phyloP scores from a whole-genome alignment of 1,140 invertebrate genomes.

The Octopus sinensis region DNA sequence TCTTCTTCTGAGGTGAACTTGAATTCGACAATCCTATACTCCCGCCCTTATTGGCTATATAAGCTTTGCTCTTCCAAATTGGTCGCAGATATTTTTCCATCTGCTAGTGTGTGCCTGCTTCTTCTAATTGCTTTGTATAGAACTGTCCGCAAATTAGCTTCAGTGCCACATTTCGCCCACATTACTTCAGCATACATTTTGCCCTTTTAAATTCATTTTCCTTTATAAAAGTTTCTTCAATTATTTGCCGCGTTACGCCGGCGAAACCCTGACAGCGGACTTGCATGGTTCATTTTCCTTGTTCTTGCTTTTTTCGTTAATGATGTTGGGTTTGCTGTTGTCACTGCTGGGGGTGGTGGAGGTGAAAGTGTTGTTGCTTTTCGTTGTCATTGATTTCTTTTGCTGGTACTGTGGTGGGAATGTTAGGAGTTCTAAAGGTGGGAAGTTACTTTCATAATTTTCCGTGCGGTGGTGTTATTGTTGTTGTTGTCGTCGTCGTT shows the following conservation, averaged over 20 bases:
- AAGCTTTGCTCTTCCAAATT: too few relatives aligned
- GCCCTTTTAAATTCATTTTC: too few relatives aligned
- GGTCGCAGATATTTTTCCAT: too few relatives aligned
- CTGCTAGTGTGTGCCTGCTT: too few relatives aligned
- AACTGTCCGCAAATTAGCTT: neutral
- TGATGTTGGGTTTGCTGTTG: constrained; percentile 10
- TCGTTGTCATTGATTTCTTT: neutral
- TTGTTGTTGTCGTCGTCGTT: too few relatives aligned
- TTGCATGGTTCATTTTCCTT: constrained; percentile 9
- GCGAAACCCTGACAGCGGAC: constrained; percentile 8
- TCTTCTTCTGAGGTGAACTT: too few relatives aligned
- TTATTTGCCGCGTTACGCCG: constrained; percentile 18
- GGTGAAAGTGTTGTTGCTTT: neutral
- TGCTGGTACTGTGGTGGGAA: neutral
- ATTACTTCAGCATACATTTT: constrained; percentile 17
- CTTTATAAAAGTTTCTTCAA: constrained; percentile 13
- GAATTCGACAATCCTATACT: too few relatives aligned
- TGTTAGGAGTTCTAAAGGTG: neutral
- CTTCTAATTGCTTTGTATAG: neutral
- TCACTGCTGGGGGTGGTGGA: neutral
- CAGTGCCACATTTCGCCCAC: neutral
- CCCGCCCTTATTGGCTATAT: too few relatives aligned
- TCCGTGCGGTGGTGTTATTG: too few relatives aligned
- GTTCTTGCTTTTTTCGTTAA: neutral
- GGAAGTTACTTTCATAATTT: too few relatives aligned